These are phyloP conservation scores for Xanthorhoe designata DNA, from an alignment of 2,888 invertebrate genomes.

Conservation along the genomic window DNA sequence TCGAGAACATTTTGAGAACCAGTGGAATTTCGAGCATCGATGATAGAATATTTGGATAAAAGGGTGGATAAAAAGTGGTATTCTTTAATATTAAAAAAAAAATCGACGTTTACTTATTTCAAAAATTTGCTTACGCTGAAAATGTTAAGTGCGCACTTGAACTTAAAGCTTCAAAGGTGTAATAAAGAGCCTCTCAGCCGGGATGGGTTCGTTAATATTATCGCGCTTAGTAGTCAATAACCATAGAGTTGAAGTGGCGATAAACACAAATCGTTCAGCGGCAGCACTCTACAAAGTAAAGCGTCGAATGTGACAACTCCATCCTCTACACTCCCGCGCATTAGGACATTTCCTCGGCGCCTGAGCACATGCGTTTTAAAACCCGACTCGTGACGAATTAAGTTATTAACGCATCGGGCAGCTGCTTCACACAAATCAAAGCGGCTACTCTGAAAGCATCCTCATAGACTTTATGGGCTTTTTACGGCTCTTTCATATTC, in stretches of 20 bases:
- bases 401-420: conserved; percentile 83
- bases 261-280: conserved; percentile 76
- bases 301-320: conserved; percentile 58
- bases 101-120: neutral
- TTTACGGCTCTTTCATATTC: conserved; percentile 82
- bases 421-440: conserved; percentile 84
- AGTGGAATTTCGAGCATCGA: conserved; percentile 39
- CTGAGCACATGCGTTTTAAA: conserved; percentile 73
- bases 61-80: conserved; percentile 19
- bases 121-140: conserved; percentile 11
- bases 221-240: conserved; percentile 69
- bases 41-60: conserved; percentile 25
- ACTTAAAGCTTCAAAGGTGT: conserved; percentile 24
- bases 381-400: conserved; percentile 82
- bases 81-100: neutral
- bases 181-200: conserved; percentile 31
- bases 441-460: conserved; percentile 72
- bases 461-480: conserved; percentile 75
- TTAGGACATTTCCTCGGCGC: conserved; percentile 71
- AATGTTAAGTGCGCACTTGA: conserved; percentile 11
- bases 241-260: conserved; percentile 62
- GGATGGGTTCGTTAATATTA: conserved; percentile 58
- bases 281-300: conserved; percentile 48
- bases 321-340: conserved; percentile 65
- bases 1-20: conserved; percentile 43